Evolutionary conservation across 2,113 vertebrate species (phyloP), one percentile per base, ranked within the genome.

Genomic region (Nipponia nippon): DNA sequence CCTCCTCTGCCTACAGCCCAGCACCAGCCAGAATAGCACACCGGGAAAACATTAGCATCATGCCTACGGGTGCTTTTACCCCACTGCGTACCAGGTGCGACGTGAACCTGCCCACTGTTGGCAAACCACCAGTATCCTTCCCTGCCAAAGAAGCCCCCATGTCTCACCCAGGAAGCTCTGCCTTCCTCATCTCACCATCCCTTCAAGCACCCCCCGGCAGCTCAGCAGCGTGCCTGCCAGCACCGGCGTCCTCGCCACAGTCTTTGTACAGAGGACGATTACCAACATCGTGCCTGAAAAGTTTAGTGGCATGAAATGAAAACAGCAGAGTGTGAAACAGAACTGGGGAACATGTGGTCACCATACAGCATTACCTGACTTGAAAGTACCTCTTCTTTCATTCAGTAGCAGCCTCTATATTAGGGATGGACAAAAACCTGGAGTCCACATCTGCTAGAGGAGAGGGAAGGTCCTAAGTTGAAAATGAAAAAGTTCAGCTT

Each of bases 161-260:
- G 0, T 36, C 61, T 58, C 1, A 0, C 46, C 30, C 2, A 1
- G 16, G 20, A 46, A 76, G 22, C 36, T 83, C 46, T 70, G 50
- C 62, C 30, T 83, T 69, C 19, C 46, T 80, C 4, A 0, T 32
- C 19, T 9, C 30, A 14, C 30, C 1, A 0, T 61, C 47, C 32
- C 62, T 66, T 36, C 63, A 62, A n/a, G 32, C 19, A 34, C 22
- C 46, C 18, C 32, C 22, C 2, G 3, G 30, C 38, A 71, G 81
- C 55, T 52, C 36, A 42, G 34, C 55, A 19, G 32, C 1, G 0
- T 62, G 55, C 19, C 36, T 7, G 1, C 30, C 44, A 34, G 44
- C 17, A 5, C n/a, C 1, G 0, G 8, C 1, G 0, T 72, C 56
- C 69, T 81, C 7, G 1, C 25, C 17, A 3, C 30, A 18, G 26